Evolutionary conservation across 2,113 vertebrate species (phyloP).

Genomic region (Apistogramma diplotaenia): DNA sequence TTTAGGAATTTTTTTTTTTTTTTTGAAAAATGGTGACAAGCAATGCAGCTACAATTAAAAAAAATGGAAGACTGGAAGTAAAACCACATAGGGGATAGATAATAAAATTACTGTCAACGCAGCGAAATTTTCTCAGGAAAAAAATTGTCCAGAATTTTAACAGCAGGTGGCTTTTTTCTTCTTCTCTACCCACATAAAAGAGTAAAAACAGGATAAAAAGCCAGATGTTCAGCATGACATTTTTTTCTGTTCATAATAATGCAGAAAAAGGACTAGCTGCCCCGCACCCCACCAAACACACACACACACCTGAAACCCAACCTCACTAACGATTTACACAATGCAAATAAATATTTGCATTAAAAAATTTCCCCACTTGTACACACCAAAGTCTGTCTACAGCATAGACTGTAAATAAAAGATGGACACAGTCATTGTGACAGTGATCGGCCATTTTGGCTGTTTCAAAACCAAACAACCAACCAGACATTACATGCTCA

Average conservation of each 20-base stretch:
- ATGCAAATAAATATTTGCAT: background rate
- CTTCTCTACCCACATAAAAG: background rate
- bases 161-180: background rate
- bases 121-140: background rate
- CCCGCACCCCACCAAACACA: no score
- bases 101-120: background rate
- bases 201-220: background rate
- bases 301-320: no score
- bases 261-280: background rate
- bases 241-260: background rate
- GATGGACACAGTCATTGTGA: background rate
- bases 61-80: background rate
- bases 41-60: background rate
- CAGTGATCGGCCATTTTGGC: background rate
- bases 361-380: fast-evolving
- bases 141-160: background rate
- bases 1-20: no score
- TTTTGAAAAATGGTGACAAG: background rate
- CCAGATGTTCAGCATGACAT: background rate
- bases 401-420: background rate
- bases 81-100: fast-evolving
- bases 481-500: background rate
- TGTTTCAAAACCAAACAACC: background rate
- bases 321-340: background rate
- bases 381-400: background rate